Conservation (phyloP, 2,797 vertebrate species). For the Babyrousa celebensis region DNA sequence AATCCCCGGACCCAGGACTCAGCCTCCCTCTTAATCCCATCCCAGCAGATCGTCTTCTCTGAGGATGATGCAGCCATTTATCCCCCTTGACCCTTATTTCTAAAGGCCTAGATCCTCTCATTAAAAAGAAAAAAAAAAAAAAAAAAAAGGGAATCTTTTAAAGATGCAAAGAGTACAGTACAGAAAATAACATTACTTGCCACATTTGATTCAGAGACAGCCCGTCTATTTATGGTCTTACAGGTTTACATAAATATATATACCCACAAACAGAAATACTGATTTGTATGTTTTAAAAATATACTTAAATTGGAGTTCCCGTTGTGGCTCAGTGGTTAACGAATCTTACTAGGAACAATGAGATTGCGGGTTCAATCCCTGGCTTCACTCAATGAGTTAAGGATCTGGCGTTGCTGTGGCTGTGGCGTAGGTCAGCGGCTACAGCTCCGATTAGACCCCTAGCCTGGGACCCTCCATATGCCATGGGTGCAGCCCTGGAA, state of each 20-base stretch:
- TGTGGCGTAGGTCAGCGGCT: no score
- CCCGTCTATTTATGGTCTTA: background rate
- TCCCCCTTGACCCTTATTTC: conserved; percentile 76
- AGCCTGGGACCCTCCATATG: no score
- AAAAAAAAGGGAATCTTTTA: conserved; percentile 36
- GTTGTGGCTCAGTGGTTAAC: no score
- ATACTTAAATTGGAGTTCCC: background rate
- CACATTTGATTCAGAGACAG: conserved; percentile 18
- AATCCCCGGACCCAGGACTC: conserved; percentile 69
- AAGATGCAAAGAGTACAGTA: conserved; percentile 9
- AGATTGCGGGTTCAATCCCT: no score
- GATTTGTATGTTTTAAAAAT: conserved; percentile 20
- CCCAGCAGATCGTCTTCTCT: conserved; percentile 75
- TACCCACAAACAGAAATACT: conserved; percentile 38
- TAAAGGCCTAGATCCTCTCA: conserved; percentile 59
- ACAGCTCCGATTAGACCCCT: no score
- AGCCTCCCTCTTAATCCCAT: conserved; percentile 75
- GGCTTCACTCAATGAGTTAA: no score
- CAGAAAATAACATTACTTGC: conserved; percentile 3
- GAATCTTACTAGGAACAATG: no score
- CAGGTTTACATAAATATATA: background rate
- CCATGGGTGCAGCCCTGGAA: no score
- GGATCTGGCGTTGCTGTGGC: no score
- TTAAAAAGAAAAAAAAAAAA: background rate
- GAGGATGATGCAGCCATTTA: conserved; percentile 70